phyloP scores from a whole-genome alignment of 2,113 vertebrate genomes.

The Phrynosoma platyrhinos region DNA sequence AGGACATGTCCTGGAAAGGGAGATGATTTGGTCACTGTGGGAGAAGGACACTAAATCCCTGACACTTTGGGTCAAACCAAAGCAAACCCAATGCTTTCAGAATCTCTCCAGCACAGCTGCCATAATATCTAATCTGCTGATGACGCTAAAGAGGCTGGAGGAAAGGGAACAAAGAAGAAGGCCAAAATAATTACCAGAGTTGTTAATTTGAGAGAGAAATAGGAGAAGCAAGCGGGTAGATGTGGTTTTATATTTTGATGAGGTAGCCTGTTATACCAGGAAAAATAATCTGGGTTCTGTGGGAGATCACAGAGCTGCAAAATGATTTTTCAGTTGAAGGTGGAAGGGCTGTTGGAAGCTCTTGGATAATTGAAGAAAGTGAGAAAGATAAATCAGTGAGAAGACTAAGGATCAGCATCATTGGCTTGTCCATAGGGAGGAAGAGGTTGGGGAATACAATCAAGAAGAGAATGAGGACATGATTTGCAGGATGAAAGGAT shows the following conservation, averaged over 20 bases:
- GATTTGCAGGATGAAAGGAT: conserved; percentile 13
- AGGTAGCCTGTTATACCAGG: neutral
- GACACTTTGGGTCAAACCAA: neutral
- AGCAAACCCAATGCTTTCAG: neutral
- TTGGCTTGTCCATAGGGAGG: conserved; percentile 24
- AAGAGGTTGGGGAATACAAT: neutral
- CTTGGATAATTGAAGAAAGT: neutral
- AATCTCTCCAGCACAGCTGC: neutral
- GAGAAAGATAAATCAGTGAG: neutral
- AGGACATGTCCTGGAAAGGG: no score
- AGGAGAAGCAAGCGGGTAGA: neutral
- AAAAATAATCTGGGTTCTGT: neutral
- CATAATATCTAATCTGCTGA: neutral
- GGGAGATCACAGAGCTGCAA: neutral
- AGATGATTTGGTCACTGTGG: no score
- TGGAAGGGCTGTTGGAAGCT: neutral
- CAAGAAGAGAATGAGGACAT: conserved; percentile 18
- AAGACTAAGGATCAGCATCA: neutral
- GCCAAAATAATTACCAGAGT: neutral
- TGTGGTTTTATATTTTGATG: neutral
- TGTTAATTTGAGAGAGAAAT: neutral
- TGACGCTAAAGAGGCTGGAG: neutral
- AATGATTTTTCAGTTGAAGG: neutral
- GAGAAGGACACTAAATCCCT: neutral
- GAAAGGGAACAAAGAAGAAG: conserved; percentile 16